Conservation (phyloP, 2,797 vertebrate species). For the Podarcis siculus region DNA sequence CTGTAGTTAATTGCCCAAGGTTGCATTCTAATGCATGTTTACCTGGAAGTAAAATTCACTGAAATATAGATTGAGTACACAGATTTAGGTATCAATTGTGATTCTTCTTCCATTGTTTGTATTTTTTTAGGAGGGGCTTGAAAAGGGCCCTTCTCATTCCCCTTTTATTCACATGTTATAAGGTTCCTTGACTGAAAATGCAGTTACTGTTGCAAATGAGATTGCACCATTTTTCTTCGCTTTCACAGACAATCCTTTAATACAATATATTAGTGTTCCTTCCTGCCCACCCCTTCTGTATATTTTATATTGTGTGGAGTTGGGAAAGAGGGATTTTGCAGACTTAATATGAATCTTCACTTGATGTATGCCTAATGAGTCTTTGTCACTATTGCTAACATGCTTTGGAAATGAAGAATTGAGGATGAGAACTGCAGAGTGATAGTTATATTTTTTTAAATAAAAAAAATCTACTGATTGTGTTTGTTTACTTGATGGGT, state of each 20-base stretch:
- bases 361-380: not conserved
- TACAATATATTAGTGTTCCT: slow-evolving; percentile 61
- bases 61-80: not conserved
- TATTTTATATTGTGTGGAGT: not conserved
- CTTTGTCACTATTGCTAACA: not conserved
- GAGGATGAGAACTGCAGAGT: slow-evolving; percentile 18
- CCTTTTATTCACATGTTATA: slow-evolving; percentile 40
- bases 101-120: slow-evolving; percentile 63
- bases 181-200: slow-evolving; percentile 57
- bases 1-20: not conserved
- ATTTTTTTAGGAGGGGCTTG: slow-evolving; percentile 58
- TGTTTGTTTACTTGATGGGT: slow-evolving; percentile 46
- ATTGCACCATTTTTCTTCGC: slow-evolving; percentile 57
- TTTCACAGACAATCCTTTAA: slow-evolving; percentile 59
- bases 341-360: not conserved
- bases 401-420: slow-evolving; percentile 43
- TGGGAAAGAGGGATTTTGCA: not conserved
- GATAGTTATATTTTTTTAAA: slow-evolving; percentile 50
- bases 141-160: slow-evolving; percentile 56
- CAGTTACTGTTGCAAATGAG: slow-evolving; percentile 57
- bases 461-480: slow-evolving; percentile 35
- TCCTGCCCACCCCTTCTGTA: not conserved
- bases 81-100: slow-evolving; percentile 35
- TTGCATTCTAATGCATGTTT: not conserved
- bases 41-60: not conserved